phyloP scores from a whole-genome alignment of 1,140 invertebrate genomes.

The Caenorhabditis remanei region DNA sequence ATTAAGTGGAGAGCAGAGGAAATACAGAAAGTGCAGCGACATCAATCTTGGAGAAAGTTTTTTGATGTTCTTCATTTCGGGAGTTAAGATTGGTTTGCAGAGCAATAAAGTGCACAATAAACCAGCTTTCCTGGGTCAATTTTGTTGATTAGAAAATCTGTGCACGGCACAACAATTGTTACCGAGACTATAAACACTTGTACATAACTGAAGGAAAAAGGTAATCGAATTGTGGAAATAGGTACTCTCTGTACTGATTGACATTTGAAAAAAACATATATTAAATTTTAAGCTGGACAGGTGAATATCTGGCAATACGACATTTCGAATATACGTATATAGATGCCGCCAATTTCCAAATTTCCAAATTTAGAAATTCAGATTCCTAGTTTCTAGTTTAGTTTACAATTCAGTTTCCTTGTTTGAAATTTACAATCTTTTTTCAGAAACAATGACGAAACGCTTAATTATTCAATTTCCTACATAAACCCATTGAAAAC shows the following conservation, averaged over 20 bases:
- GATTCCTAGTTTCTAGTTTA: neutral
- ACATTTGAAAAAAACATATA: no score
- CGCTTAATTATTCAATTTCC: neutral
- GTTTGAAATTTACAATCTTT: neutral
- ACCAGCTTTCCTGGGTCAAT: neutral
- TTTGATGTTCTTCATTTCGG: slow-evolving; percentile 1
- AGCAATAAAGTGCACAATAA: neutral
- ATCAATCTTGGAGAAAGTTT: slow-evolving; percentile 13
- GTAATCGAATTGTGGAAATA: no score
- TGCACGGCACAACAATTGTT: no score
- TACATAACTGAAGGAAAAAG: no score
- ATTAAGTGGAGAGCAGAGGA: slow-evolving; percentile 18
- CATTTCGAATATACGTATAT: no score
- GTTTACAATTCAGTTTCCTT: neutral
- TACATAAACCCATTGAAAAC: neutral
- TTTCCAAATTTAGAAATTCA: no score
- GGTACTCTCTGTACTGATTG: no score
- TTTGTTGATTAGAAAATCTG: neutral
- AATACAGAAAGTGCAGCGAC: neutral
- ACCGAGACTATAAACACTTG: no score
- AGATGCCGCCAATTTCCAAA: no score
- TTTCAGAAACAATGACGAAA: neutral
- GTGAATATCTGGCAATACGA: no score
- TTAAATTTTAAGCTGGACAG: no score
- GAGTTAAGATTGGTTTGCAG: neutral